These are phyloP conservation scores for Pentalonia nigronervosa DNA, from an alignment of 1,140 invertebrate species.

Conservation along the genomic window DNA sequence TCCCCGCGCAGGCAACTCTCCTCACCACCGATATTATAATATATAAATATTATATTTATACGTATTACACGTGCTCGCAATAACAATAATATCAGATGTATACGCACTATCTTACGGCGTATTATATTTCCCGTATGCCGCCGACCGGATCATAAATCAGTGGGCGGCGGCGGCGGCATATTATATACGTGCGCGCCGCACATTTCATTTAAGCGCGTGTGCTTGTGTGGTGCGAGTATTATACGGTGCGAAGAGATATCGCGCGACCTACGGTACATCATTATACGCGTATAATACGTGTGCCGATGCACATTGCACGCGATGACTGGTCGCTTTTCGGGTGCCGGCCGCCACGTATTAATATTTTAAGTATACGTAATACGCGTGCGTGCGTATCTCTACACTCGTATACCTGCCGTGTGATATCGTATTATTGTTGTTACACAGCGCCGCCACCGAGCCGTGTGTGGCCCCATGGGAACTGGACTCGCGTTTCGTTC, in stretches of 20 bases:
- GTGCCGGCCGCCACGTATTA: not conserved
- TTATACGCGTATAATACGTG: not conserved
- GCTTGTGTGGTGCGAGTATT: not conserved
- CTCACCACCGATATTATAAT: too few species aligned
- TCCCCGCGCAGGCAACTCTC: too few species aligned
- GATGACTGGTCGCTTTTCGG: slow-evolving; percentile 46
- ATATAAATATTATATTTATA: too few species aligned
- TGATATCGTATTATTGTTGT: not conserved
- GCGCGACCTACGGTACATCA: not conserved
- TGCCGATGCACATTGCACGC: slow-evolving; percentile 32
- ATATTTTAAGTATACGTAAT: not conserved
- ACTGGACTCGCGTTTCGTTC: slow-evolving; percentile 4
- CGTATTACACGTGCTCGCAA: too few species aligned
- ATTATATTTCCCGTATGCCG: not conserved
- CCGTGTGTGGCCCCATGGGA: not conserved
- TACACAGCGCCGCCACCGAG: too few species aligned
- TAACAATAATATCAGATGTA: too few species aligned
- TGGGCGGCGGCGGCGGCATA: not conserved
- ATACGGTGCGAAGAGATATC: not conserved
- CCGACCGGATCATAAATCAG: slow-evolving; percentile 31
- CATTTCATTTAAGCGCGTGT: not conserved
- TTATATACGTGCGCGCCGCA: not conserved
- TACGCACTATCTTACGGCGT: too few species aligned
- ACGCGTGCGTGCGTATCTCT: too few species aligned
- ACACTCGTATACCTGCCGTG: not conserved